Evolutionary conservation across 1,140 invertebrate genomes (phyloP), one percentile per base, ranked within the genome.

Genomic region (Adelges cooleyi): DNA sequence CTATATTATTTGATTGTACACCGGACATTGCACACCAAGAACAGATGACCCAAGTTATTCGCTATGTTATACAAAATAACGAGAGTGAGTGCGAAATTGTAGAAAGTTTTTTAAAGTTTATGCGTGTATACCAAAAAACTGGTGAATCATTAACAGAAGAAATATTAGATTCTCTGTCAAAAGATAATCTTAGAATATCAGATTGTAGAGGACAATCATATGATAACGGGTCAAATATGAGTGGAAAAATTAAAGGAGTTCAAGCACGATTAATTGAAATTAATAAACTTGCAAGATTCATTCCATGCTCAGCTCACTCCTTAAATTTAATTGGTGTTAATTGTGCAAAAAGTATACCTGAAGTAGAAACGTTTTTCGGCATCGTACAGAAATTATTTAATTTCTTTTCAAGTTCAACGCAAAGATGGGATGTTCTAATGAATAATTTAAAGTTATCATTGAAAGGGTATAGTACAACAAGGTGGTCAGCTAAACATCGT

Each of bases 321-420:
- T 48, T 53, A 18, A 66, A 65, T 65, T 33, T 50, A 18, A 27
- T 25, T 8, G 46, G 42, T 27, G 65, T 48, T n/a, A 15, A 56
- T 50, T 54, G 68, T 44, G 68, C 67, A 65, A 52, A 71, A 66
- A 66, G 25, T 40, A 68, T 66, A 66, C 29, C 48, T 10, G 18
- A 54, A 62, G 66, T 69, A 36, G 68, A 69, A 25, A 42, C 52
- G 56, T 72, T 71, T 53, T 72, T 71, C 67, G 54, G 66, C 36
- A 36, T 69, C 8, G 56, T 69, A 29, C 69, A 72, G 62, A 18
- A 44, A 66, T n/a, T 70, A 17, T 72, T 68, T 25, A 66, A 18
- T 18, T 70, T 69, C 65, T 72, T 71, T 52, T 69, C 67, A 51
- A 66, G 68, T 51, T 69, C 67, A 23, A 69, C 68, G 38, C 22